phyloP scores from a whole-genome alignment of 2,888 invertebrate genomes.

The Mythimna ferrago region DNA sequence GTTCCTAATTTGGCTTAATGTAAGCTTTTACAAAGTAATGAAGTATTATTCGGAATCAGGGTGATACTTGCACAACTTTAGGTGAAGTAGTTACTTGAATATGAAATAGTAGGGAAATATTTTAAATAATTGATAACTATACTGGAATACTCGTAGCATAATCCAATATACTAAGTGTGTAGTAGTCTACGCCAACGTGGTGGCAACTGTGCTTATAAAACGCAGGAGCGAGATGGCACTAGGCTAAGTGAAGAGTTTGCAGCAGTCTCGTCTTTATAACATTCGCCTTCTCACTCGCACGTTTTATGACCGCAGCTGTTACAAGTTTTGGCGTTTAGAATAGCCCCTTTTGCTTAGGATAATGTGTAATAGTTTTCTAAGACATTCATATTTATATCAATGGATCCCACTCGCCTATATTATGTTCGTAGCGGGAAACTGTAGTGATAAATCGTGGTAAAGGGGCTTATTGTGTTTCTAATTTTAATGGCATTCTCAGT shows the following conservation, averaged over 20 bases:
- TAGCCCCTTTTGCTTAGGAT: neutral
- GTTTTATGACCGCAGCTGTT: neutral
- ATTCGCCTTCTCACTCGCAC: neutral
- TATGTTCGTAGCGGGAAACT: neutral
- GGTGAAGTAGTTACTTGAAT: conserved; percentile 31
- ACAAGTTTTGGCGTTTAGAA: neutral
- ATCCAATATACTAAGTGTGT: neutral
- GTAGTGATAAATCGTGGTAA: neutral
- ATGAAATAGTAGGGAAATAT: conserved; percentile 48
- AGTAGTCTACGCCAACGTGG: neutral
- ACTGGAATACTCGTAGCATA: conserved; percentile 28
- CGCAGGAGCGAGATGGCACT: neutral
- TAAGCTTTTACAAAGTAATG: conserved; percentile 20
- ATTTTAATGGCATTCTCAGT: neutral
- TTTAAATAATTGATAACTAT: conserved; percentile 13
- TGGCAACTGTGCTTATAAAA: neutral
- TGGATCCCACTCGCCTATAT: neutral
- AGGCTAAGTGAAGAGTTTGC: neutral
- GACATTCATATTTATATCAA: neutral
- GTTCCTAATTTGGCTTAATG: conserved; percentile 35
- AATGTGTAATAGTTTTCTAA: neutral
- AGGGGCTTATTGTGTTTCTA: neutral
- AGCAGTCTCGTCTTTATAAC: neutral
- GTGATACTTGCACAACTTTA: conserved; percentile 34
- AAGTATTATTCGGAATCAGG: conserved; percentile 40